Conservation (phyloP, 2,888 invertebrate species). For the Leucozona laternaria region DNA sequence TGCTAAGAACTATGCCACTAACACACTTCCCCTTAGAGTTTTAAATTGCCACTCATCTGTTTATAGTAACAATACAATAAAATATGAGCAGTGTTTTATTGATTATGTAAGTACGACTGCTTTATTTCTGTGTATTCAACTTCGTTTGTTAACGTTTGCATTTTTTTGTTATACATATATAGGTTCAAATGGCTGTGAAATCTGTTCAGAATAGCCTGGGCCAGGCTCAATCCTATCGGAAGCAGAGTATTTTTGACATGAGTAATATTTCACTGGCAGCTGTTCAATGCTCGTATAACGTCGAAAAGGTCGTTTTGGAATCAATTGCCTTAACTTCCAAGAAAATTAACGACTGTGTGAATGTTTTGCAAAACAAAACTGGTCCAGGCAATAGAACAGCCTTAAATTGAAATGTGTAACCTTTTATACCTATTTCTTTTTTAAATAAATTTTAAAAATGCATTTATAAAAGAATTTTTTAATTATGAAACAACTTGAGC, state of each 20-base stretch:
- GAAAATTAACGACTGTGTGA: neutral
- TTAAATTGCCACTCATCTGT: neutral
- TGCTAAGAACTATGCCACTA: neutral
- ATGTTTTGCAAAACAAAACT: neutral
- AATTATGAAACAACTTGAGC: too few species aligned
- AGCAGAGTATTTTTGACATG: neutral
- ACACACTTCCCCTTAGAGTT: neutral
- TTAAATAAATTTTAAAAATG: neutral
- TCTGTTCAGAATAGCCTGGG: neutral
- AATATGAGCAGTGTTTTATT: neutral
- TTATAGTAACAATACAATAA: neutral
- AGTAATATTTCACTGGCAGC: neutral
- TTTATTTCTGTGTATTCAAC: neutral
- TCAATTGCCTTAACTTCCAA: neutral
- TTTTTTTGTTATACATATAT: neutral
- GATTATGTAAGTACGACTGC: neutral
- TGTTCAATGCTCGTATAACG: neutral
- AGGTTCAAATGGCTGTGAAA: neutral
- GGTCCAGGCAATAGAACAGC: neutral
- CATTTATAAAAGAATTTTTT: neutral
- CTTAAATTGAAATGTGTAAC: neutral
- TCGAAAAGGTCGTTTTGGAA: neutral
- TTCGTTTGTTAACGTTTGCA: neutral
- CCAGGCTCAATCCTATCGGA: neutral
- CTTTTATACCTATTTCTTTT: neutral